Evolutionary conservation across 2,797 vertebrate species (phyloP).

Genomic region (Lagocephalus sceleratus): DNA sequence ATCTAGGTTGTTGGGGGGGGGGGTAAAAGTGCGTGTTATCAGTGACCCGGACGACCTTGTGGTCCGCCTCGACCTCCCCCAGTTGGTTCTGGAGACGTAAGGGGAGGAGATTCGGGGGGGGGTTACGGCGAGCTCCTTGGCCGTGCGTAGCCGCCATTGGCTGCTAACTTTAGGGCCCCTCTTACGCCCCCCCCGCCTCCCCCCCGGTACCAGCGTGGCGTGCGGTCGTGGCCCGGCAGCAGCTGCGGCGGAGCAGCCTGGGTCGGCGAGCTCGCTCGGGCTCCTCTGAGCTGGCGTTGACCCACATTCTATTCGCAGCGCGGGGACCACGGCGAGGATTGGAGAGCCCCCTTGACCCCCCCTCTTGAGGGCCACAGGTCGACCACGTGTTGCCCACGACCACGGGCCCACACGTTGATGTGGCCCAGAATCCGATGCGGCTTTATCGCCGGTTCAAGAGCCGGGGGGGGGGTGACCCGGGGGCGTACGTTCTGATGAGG

Average conservation of each 20-base stretch:
- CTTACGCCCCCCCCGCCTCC: not conserved
- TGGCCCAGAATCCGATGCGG: conserved; percentile 7
- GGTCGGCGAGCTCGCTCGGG: conserved; percentile 53
- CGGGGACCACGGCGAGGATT: conserved; percentile 45
- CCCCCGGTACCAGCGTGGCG: not conserved
- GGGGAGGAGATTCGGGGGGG: too few relatives aligned
- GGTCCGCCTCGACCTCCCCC: too few relatives aligned
- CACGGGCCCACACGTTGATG: not conserved
- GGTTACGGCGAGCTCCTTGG: conserved; percentile 1
- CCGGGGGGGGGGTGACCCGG: too few relatives aligned
- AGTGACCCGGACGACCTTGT: too few relatives aligned
- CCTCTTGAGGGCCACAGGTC: conserved; percentile 15
- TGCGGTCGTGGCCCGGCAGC: conserved; percentile 21
- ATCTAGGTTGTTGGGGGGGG: too few relatives aligned
- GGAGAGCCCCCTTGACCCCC: too few relatives aligned
- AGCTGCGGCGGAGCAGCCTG: conserved; percentile 38
- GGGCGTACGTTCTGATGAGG: too few relatives aligned
- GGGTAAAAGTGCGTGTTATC: too few relatives aligned
- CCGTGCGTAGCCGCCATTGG: not conserved
- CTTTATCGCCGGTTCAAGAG: conserved; percentile 20
- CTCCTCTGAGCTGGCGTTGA: conserved; percentile 65
- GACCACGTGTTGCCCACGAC: not conserved
- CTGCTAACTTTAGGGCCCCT: conserved; percentile 2
- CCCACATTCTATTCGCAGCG: conserved; percentile 71
- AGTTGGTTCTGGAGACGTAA: too few relatives aligned